phyloP scores from a whole-genome alignment of 2,888 invertebrate species.

The Mylabris sibirica region DNA sequence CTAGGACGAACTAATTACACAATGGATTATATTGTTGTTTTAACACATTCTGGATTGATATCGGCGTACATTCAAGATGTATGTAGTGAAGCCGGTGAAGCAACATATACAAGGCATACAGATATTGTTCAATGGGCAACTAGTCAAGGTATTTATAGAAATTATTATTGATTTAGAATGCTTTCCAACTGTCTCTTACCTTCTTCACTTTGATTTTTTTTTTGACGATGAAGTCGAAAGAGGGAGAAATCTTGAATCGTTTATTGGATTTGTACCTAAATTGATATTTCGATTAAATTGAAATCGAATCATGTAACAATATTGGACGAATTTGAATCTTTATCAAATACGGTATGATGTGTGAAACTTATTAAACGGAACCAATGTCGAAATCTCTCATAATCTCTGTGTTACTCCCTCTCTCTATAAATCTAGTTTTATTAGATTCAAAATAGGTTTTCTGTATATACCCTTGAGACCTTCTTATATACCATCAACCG shows the following conservation, averaged over 20 bases:
- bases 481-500: neutral
- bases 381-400: neutral
- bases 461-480: conserved; percentile 6
- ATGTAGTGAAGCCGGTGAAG: conserved; percentile 79
- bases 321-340: conserved; percentile 3
- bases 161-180: neutral
- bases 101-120: conserved; percentile 78
- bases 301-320: neutral
- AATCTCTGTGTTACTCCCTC: neutral
- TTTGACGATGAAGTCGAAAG: too few relatives aligned
- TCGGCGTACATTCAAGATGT: conserved; percentile 77
- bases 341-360: neutral
- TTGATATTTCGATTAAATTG: neutral
- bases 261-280: conserved; percentile 1
- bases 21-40: conserved; percentile 82
- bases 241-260: neutral
- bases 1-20: conserved; percentile 83
- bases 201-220: too few relatives aligned
- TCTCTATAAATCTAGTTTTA: conserved; percentile 8
- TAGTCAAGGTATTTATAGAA: conserved; percentile 70
- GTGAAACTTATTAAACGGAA: neutral
- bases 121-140: conserved; percentile 84
- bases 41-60: conserved; percentile 72
- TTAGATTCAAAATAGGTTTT: conserved; percentile 13
- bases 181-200: too few relatives aligned